Base-by-base conservation (phyloP, 2,113 vertebrate genomes). In the Platanista minor region DNA sequence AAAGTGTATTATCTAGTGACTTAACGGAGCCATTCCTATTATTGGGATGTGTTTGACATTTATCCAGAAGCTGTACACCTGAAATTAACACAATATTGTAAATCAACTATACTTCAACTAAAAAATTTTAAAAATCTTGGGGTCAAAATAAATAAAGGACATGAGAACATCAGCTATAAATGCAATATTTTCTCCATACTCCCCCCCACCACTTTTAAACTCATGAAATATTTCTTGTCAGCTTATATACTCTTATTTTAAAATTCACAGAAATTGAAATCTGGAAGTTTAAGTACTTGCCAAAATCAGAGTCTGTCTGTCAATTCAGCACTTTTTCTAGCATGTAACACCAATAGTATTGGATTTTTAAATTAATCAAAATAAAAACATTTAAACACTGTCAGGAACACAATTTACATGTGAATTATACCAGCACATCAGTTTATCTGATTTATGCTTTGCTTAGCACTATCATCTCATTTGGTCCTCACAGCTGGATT, bases 131-230 rank as follows among this genome's bases (percentile, higher is more conserved):
- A 52, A 52, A 52, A 52, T 52, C 49, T 52, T 52, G 49, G 49
- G 49, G 49, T 52, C 49, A 52, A 52, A 52, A 49, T 49, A 52
- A 52, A 15, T 52, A 52, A 52, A 61, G 23, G 13, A 46, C 5
- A 7, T 15, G 18, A 64, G 18, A n/a, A 41, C 17, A n/a, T 72
- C 39, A 67, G 11, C 23, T 61, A n/a, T 33, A 74, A 83, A 69
- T 59, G 18, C 1, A 92, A 5, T 69, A 49, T 41, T 21, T 71
- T 46, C 8, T 8, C 18, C n/a, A 52, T 9, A 7, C 6, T 6
- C 1, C 18, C 1, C 1, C 4, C 1, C 18, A 1, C 1, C 4
- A 33, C 7, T 83, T 54, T 61, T n/a, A 77, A 31, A 62, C 29
- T 33, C 1, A 67, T 41, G 11, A 41, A 27, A 1, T 52, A 18